Evolutionary conservation across 2,888 invertebrate genomes (phyloP), one percentile per base, ranked within the genome.

Genomic region (Alentia gelatinosa): DNA sequence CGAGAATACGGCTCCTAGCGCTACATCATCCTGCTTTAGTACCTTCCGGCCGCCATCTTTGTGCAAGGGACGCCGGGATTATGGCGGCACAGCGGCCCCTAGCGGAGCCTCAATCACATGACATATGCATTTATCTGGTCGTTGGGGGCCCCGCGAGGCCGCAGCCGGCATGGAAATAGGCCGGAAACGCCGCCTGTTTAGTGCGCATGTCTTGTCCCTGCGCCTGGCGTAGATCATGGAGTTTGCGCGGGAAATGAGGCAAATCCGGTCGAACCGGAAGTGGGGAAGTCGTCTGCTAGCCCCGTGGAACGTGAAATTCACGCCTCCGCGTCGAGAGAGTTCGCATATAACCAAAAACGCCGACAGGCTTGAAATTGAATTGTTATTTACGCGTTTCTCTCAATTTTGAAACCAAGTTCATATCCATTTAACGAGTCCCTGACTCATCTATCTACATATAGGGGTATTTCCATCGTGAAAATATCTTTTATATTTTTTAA

Each of bases 51-150:
- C 68, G 30, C 68, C 68, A 68, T 68, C 68, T 68, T 68, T 19
- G 68, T 30, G 68, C 26, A 68, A 26, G 68, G 68, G 30, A 68
- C 26, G 68, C 68, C 0, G 68, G 68, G 26, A 68, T 68, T 68
- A 68, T 68, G 68, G 68, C 68, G 26, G 30, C 30, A 12, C 47
- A 7, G 30, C 12, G 30, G 12, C 30, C 68, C 68, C 33, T 68
- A 1, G 26, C 12, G 68, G 68, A 4, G 23, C 68, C 68, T 12
- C 26, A 68, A 68, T 68, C 68, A 68, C 68, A 68, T 30, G 68
- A 68, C 68, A 68, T 68, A 68, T 68, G 68, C 68, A 30, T 68
- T 68, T 68, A 68, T 68, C 68, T 68, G 68, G 68, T 68, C 68
- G 26, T 68, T 30, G 68, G 68, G 30, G 26, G 68, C 68, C 68